phyloP scores from a whole-genome alignment of 2,888 invertebrate genomes.

The Eueremaeus valkanovi region DNA sequence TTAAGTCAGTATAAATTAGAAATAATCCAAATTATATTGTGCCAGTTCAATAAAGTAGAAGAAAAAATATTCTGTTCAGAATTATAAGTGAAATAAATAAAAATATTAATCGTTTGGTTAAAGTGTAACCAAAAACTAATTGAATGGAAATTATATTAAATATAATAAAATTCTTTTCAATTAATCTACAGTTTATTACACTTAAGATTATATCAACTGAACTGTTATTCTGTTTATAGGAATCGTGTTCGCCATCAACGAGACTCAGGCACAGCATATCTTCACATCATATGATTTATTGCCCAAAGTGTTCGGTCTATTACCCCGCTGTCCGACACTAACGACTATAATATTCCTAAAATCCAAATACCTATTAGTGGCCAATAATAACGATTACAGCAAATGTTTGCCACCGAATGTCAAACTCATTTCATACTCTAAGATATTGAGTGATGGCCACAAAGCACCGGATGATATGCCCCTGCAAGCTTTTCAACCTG shows the following conservation, averaged over 20 bases:
- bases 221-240: slow-evolving; percentile 54
- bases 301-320: slow-evolving; percentile 65
- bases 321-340: background rate
- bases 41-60: no score
- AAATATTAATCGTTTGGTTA: no score
- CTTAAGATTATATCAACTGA: no score
- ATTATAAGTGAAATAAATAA: no score
- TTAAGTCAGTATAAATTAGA: no score
- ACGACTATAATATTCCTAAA: slow-evolving; percentile 25
- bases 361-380: background rate
- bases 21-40: no score
- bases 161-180: no score
- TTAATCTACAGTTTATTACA: no score
- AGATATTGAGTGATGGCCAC: slow-evolving; percentile 8
- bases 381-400: background rate
- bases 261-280: slow-evolving; percentile 88
- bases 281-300: slow-evolving; percentile 88
- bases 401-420: background rate
- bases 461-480: slow-evolving; percentile 11
- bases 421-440: background rate
- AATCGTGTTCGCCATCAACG: slow-evolving; percentile 66
- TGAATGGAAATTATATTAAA: no score
- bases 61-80: no score
- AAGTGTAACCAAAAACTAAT: no score
- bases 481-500: background rate